phyloP scores from a whole-genome alignment of 2,888 invertebrate genomes.

The Autographa gamma region DNA sequence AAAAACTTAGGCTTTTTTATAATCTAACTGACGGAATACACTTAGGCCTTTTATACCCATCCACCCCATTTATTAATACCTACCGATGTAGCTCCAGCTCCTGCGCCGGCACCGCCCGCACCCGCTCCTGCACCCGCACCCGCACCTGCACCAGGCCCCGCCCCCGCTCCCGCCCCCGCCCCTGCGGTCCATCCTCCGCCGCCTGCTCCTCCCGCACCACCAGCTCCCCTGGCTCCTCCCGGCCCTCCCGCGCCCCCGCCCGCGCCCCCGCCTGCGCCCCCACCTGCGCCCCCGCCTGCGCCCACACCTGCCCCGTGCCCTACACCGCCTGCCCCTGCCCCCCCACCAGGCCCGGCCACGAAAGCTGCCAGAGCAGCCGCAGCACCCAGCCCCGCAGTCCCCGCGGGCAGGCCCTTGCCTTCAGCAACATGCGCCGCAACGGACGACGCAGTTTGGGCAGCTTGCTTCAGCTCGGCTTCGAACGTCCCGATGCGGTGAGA shows the following conservation, averaged over 20 bases:
- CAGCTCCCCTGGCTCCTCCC: not conserved
- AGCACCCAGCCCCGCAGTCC: not conserved
- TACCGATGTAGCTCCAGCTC: not conserved
- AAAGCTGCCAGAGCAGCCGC: not conserved
- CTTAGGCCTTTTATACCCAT: not conserved
- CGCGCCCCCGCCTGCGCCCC: not conserved
- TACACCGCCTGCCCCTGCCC: not conserved
- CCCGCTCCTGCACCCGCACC: not conserved
- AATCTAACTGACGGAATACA: no score
- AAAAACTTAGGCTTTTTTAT: no score
- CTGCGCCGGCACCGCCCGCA: not conserved
- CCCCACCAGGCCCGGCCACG: not conserved
- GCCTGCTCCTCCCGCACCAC: not conserved
- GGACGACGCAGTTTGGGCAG: not conserved
- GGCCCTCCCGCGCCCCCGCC: not conserved
- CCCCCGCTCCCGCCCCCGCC: not conserved
- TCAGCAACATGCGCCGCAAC: no score
- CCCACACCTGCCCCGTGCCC: not conserved
- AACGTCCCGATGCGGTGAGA: constrained; percentile 11
- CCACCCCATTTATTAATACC: not conserved
- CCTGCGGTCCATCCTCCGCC: not conserved
- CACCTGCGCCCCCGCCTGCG: not conserved
- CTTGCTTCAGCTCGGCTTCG: constrained; percentile 6
- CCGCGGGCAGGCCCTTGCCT: not conserved
- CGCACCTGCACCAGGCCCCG: not conserved